Base-by-base conservation (phyloP, 2,888 invertebrate species). In the Rhyacophila evoluta region DNA sequence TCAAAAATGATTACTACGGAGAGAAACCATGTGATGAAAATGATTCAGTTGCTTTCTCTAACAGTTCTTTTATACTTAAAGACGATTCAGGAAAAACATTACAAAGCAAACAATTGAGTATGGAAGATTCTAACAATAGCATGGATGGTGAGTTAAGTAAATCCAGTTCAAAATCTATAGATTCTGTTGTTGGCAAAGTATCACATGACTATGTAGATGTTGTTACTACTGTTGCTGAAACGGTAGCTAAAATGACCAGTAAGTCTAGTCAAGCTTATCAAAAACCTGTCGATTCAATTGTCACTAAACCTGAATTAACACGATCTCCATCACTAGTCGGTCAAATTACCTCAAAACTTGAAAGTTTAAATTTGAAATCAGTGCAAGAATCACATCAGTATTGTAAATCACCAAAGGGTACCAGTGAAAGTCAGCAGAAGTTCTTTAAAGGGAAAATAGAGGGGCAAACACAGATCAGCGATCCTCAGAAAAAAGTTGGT, bases 321-420 rank as follows among this genome's bases (percentile, higher is more conserved):
- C 74, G 72, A 33, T 82, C 82, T 29, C 81, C 82, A 10, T 82
- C 82, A 1, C 19, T 82, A 10, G 82, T 82, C 11, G 82, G 81
- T 29, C 82, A 82, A 76, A 82, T 82, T 15, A 78, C 82, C 10
- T 81, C 81, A 4, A 82, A 81, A 33, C 68, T 82, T 12, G 82
- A 82, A 33, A 81, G 79, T 15, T 72, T 82, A 29, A 82, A 79
- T 73, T 73, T 80, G 27, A 82, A 82, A 70, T 72, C 80, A 0
- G 77, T 75, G n/a, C 76, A 77, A 41, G 82, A 82, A 67, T 71
- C 15, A 2, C 67, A 33, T 36, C 80, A 79, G 70, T 73, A 67
- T 10, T 77, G 41, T 28, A 38, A 73, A 19, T 69, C 69, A 5
- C 72, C 75, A 10, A 82, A 82, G 70, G 71, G 71, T 1, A 37